phyloP scores from a whole-genome alignment of 1,140 invertebrate species.

The Caligus rogercresseyi region DNA sequence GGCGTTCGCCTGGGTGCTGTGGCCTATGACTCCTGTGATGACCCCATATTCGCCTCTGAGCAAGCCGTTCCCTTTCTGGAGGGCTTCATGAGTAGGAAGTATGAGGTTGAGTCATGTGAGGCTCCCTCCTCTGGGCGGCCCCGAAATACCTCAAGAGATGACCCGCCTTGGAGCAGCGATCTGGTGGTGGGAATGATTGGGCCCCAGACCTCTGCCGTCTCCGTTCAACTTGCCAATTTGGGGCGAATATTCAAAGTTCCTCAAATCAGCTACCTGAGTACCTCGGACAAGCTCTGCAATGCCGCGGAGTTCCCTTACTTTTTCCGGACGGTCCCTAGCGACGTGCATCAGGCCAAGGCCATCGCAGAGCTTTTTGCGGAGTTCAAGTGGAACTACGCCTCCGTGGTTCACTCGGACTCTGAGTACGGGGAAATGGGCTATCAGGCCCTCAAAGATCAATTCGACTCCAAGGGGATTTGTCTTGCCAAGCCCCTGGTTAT shows the following conservation, averaged over 20 bases:
- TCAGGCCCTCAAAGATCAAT: conserved; percentile 33
- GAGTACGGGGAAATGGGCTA: conserved; percentile 34
- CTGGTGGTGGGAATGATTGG: conserved; percentile 19
- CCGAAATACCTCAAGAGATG: too few species aligned
- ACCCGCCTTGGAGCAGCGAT: too few species aligned
- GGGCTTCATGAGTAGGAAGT: conserved; percentile 26
- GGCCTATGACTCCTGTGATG: conserved; percentile 38
- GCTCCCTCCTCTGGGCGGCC: background rate
- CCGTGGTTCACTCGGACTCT: conserved; percentile 39
- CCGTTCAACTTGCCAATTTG: conserved; percentile 36
- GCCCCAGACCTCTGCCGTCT: conserved; percentile 19
- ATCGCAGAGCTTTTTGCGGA: conserved; percentile 38
- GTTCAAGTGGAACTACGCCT: conserved; percentile 39
- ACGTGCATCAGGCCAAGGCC: conserved; percentile 38
- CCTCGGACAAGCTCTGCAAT: conserved; percentile 38
- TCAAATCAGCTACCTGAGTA: conserved; percentile 42
- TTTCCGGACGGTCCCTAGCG: conserved; percentile 41
- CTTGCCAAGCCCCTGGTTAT: conserved; percentile 33
- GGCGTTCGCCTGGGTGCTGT: conserved; percentile 35
- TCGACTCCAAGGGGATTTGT: conserved; percentile 35
- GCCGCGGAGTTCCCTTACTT: conserved; percentile 37
- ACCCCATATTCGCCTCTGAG: conserved; percentile 33
- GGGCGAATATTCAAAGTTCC: conserved; percentile 38
- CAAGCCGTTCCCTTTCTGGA: conserved; percentile 38
- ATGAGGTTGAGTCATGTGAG: background rate